Evolutionary conservation across 2,888 invertebrate species (phyloP), one percentile per base, ranked within the genome.

Genomic region (Cyaniris semiargus): DNA sequence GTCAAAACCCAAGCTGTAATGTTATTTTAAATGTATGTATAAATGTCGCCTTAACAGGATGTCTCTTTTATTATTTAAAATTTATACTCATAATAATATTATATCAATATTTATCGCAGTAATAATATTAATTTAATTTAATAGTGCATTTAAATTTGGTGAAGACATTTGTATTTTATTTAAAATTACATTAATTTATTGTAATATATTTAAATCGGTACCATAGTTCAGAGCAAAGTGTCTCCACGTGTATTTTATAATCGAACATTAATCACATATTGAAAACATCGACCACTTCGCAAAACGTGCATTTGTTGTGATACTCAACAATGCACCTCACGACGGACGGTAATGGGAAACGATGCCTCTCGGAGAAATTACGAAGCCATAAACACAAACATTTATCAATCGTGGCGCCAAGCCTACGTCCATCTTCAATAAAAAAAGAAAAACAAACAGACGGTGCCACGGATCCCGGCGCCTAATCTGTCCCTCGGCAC

Each of bases 401-500:
- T 86, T 83, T 84, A 86, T 86, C 85, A 85, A 86, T 84, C 82
- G 81, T 86, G 89, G 89, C 89, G 89, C 89, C 90, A 82, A 82
- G 80, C 80, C 79, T 81, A 80, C 79, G 81, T 80, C 80, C 76
- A 72, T 77, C 78, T 79, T 80, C 76, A 83, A 82, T 82, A 81
- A 85, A 86, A 82, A 87, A 87, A 87, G 85, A 84, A 85, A 84
- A 80, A 81, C 79, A 79, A 79, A 82, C 82, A 82, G 79, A 78
- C 82, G 85, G 82, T 83, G 84, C 82, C 84, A 80, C 82, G 83
- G 81, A 81, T 85, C 80, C 86, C 86, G 92, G 92, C 93, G 92
- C 91, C 92, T 84, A 83, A 80, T 85, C 90, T 92, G 91, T 92
- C 91, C 82, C 76, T 75, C 77, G 85, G 86, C 90, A 90, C 90